Conservation (phyloP, 2,797 vertebrate genomes). For the Falco naumanni region DNA sequence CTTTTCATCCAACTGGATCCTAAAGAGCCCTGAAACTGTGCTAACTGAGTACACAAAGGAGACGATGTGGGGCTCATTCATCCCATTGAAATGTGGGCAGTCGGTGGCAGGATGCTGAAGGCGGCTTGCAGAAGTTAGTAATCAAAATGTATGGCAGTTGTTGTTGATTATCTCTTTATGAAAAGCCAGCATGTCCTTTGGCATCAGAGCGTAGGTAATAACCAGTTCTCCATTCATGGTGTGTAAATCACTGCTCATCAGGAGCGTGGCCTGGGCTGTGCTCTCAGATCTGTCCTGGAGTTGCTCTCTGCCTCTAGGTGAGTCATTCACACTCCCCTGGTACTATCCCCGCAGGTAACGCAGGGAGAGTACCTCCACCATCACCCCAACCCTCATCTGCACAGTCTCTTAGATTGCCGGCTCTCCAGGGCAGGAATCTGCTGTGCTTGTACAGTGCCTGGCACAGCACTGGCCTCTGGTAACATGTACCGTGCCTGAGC, state of each 20-base stretch:
- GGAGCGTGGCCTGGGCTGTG: not conserved
- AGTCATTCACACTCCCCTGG: not conserved
- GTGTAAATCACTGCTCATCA: not conserved
- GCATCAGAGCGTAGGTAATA: fast-evolving
- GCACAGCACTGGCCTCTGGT: not conserved
- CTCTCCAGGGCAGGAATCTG: not conserved
- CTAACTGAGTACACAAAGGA: not conserved
- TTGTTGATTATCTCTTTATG: not conserved
- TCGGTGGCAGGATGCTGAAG: not conserved
- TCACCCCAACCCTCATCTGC: not conserved
- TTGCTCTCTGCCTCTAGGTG: not conserved
- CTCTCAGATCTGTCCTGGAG: not conserved
- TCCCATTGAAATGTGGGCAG: not conserved
- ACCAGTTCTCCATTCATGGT: not conserved
- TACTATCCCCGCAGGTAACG: not conserved
- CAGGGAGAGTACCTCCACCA: not conserved
- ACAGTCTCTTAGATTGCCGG: fast-evolving
- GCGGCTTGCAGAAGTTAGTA: not conserved
- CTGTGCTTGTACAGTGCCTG: fast-evolving
- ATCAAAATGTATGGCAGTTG: not conserved
- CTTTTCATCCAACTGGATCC: conserved; percentile 31
- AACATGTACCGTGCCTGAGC: fast-evolving
- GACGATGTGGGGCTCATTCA: not conserved
- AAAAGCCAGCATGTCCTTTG: not conserved
- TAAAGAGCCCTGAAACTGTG: conserved; percentile 1